Base-by-base conservation (phyloP, 2,113 vertebrate genomes). In the Neofelis nebulosa region DNA sequence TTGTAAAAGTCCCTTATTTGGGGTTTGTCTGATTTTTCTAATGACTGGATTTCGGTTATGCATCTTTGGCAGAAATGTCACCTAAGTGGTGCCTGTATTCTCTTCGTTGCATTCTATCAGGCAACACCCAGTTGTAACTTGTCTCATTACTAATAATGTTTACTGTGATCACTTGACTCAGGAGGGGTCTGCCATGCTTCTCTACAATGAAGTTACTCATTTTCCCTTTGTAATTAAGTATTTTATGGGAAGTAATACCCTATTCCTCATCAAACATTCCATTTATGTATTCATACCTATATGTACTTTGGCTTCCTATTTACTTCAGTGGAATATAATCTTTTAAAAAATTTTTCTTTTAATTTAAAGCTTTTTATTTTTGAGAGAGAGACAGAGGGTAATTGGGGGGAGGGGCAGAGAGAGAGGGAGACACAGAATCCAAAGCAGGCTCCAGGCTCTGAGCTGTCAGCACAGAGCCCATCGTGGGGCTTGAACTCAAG, bases 191-290 rank as follows among this genome's bases (percentile, higher is more conserved):
- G 29, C 65, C 45, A 83, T 73, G 31, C n/a, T 97, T 83, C 81
- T 84, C 41, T 66, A 61, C 48, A 25, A 10, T 55, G 48, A 93
- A 38, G 38, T 69, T 71, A 80, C 79, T 86, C 25, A 80, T 68
- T 82, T 74, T 63, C 57, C 63, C 85, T 78, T 87, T 94, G 68
- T 82, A 92, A 83, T 79, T 84, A 80, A 92, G 33, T 27, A 87
- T 93, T 74, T 86, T 66, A 92, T 89, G 82, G 68, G 83, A 89
- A 76, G 33, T 2, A 95, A 96, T 92, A 48, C 13, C 48, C 48
- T 48, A 19, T 95, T 84, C 36, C 55, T 92, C 50, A 57, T 73
- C 69, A 94, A 82, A 94, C 7, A 79, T 71, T 95, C 21, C 21
- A 29, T 88, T 57, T 63, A 52, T 85, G 76, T 78, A 88, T 91